phyloP scores from a whole-genome alignment of 2,797 vertebrate genomes.

The Brotula barbata region DNA sequence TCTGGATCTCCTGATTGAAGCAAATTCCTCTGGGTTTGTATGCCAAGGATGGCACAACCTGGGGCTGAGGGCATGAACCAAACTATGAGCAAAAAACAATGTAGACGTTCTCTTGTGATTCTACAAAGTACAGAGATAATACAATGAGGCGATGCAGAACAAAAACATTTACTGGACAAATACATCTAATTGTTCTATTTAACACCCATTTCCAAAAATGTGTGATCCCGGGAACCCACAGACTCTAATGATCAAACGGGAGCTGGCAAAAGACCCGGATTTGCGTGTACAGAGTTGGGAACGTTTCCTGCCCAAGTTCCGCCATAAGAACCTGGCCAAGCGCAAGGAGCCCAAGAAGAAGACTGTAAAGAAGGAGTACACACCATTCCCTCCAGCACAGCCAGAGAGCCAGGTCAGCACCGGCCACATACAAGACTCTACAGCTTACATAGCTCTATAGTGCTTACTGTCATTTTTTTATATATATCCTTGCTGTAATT shows the following conservation, averaged over 20 bases:
- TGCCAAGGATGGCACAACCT: constrained; percentile 48
- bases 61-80: constrained; percentile 69
- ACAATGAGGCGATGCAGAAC: too few species aligned
- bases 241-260: constrained; percentile 97
- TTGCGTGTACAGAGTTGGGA: constrained; percentile 91
- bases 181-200: background rate
- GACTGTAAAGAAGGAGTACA: constrained; percentile 90
- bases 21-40: constrained; percentile 50
- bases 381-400: constrained; percentile 92
- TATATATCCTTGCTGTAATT: too few species aligned
- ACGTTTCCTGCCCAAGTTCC: constrained; percentile 93
- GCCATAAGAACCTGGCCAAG: constrained; percentile 90
- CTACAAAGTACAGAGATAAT: too few species aligned
- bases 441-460: too few species aligned
- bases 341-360: constrained; percentile 92
- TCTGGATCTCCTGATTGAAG: constrained; percentile 70
- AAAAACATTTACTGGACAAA: too few species aligned
- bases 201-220: background rate
- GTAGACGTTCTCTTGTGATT: too few species aligned
- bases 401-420: constrained; percentile 89
- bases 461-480: too few species aligned
- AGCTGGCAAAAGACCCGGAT: constrained; percentile 90
- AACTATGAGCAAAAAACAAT: background rate
- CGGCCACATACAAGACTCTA: too few species aligned
- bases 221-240: constrained; percentile 30